Evolutionary conservation across 2,113 vertebrate genomes (phyloP).

Genomic region (Hydrochoerus hydrochaeris): DNA sequence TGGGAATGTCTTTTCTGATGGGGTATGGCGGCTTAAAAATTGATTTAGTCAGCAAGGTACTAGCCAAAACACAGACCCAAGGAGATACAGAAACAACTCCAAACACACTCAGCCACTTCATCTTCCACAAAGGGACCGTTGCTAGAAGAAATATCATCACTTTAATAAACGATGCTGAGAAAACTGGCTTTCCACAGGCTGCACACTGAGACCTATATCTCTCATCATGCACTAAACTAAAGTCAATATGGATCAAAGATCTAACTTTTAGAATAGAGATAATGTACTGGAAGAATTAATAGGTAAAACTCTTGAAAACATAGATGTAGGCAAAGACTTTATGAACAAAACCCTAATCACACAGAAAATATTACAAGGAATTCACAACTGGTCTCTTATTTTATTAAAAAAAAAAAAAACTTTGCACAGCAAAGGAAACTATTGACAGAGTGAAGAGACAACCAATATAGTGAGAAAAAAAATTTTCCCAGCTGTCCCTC

Average conservation of each 20-base stretch:
- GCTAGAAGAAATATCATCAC: no score
- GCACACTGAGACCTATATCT: no score
- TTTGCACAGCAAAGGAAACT: not conserved
- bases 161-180: no score
- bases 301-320: not conserved
- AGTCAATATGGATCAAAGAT: no score
- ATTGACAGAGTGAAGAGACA: not conserved
- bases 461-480: not conserved
- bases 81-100: no score
- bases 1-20: conserved; percentile 72
- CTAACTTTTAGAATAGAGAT: not conserved
- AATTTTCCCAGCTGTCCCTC: not conserved
- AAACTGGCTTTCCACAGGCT: no score
- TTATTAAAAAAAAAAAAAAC: not conserved
- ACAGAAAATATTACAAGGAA: not conserved
- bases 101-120: no score
- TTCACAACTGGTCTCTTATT: not conserved
- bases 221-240: no score
- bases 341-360: not conserved
- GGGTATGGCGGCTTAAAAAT: conserved; percentile 61
- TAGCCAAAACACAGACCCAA: no score
- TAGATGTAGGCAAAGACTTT: not conserved
- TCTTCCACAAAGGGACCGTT: no score
- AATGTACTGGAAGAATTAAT: not conserved
- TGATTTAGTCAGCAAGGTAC: conserved; percentile 31